phyloP scores from a whole-genome alignment of 2,797 vertebrate species.

The Cynopterus sphinx region DNA sequence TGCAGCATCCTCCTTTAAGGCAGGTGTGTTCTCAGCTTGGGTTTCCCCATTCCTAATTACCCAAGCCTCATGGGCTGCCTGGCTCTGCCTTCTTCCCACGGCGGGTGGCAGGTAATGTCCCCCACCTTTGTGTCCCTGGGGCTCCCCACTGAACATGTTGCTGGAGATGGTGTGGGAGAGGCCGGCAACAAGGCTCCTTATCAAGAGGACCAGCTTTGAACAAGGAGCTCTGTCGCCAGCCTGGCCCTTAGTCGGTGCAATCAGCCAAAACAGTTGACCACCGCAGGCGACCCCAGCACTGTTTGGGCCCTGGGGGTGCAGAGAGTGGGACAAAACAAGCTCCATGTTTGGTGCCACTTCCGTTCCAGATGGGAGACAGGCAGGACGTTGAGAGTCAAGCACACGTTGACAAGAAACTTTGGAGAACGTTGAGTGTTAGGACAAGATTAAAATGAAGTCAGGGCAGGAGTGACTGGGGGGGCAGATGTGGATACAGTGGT shows the following conservation, averaged over 20 bases:
- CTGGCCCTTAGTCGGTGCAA: accelerated
- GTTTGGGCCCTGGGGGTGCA: neutral
- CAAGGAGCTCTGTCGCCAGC: neutral
- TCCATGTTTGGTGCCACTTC: neutral
- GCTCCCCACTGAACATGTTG: accelerated
- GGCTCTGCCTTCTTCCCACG: accelerated
- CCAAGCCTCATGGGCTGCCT: neutral
- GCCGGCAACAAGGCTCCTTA: neutral
- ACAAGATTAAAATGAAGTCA: neutral
- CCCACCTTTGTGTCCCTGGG: neutral
- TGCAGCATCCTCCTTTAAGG: neutral
- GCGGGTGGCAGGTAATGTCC: neutral
- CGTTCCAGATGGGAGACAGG: neutral
- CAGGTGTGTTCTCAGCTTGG: neutral
- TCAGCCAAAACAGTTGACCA: accelerated
- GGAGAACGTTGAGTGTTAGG: accelerated
- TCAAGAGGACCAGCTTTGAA: neutral
- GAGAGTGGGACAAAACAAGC: neutral
- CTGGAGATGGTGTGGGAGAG: neutral
- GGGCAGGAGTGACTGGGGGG: neutral
- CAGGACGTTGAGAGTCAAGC: neutral
- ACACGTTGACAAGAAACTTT: neutral
- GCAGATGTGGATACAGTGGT: accelerated
- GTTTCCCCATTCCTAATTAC: accelerated
- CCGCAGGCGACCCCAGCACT: neutral